These are phyloP conservation scores for Conopomorpha cramerella DNA, from an alignment of 1,140 invertebrate genomes.

Conservation along the genomic window DNA sequence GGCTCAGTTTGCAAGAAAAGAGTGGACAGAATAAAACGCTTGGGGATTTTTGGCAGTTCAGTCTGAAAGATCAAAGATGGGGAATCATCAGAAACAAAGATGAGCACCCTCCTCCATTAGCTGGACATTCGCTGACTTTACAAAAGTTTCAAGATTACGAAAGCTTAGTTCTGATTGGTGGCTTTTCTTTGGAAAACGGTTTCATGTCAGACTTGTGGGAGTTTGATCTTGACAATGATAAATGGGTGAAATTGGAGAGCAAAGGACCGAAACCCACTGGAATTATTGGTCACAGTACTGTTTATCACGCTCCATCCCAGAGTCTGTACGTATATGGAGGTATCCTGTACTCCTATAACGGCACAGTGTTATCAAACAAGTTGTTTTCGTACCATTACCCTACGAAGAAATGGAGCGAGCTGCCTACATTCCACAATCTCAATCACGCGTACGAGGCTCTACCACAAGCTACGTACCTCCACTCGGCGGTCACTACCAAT, in stretches of 20 bases:
- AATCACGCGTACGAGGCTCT: conserved; percentile 57
- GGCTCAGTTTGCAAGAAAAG: conserved; percentile 69
- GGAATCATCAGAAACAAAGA: conserved; percentile 67
- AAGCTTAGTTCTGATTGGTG: conserved; percentile 84
- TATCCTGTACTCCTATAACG: conserved; percentile 74
- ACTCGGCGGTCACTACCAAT: conserved; percentile 85
- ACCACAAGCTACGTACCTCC: conserved; percentile 81
- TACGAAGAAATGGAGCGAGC: conserved; percentile 74
- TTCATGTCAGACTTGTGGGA: conserved; percentile 79
- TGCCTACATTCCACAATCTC: conserved; percentile 71
- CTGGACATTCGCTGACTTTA: conserved; percentile 87
- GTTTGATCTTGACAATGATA: conserved; percentile 74
- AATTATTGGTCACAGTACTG: conserved; percentile 88
- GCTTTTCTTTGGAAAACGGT: conserved; percentile 80
- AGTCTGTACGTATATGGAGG: conserved; percentile 93
- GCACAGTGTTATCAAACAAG: conserved; percentile 73
- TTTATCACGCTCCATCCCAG: conserved; percentile 80
- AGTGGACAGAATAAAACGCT: conserved; percentile 68
- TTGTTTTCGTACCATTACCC: conserved; percentile 80
- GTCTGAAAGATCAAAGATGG: conserved; percentile 86
- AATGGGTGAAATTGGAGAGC: conserved; percentile 71
- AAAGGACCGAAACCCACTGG: conserved; percentile 77
- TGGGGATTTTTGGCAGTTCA: conserved; percentile 92
- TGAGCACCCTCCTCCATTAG: conserved; percentile 69
- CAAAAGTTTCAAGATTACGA: conserved; percentile 74